phyloP scores from a whole-genome alignment of 2,113 vertebrate species.

The Trichechus manatus region DNA sequence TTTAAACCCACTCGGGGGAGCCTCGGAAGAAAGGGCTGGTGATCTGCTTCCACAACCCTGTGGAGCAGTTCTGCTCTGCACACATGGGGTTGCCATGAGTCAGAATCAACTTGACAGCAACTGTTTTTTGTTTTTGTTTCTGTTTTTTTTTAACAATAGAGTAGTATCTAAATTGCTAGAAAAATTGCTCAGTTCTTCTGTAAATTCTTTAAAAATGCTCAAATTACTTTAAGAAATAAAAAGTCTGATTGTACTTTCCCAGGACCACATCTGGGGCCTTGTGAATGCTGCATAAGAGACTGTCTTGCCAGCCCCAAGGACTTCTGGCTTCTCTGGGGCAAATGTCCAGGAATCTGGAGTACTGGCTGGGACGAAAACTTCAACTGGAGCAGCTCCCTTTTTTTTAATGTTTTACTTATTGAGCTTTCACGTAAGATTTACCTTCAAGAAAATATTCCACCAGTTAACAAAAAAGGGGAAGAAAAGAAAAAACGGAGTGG shows the following conservation, averaged over 20 bases:
- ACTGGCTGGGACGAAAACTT: neutral
- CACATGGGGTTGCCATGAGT: neutral
- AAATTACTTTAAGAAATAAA: neutral
- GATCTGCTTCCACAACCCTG: neutral
- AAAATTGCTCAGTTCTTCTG: neutral
- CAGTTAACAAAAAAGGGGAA: neutral
- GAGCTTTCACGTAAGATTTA: neutral
- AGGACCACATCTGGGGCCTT: neutral
- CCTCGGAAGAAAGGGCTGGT: neutral
- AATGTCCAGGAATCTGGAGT: neutral
- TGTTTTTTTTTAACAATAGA: neutral
- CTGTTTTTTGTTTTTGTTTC: neutral
- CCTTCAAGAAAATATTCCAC: neutral
- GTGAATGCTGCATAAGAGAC: neutral
- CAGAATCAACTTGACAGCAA: neutral
- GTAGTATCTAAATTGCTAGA: neutral
- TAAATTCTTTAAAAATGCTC: neutral
- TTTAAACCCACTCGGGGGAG: neutral
- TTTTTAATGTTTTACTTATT: neutral
- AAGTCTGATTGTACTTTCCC: neutral
- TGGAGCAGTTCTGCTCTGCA: neutral
- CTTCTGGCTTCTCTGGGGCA: neutral
- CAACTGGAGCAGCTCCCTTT: neutral
- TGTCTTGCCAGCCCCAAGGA: no score
- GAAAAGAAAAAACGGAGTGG: neutral